Percentiles rank a stretch among this genome's conserved stretches.
Evolutionary conservation across 2,113 vertebrate genomes (phyloP).

Genomic region (Grammatotria lemairii): DNA sequence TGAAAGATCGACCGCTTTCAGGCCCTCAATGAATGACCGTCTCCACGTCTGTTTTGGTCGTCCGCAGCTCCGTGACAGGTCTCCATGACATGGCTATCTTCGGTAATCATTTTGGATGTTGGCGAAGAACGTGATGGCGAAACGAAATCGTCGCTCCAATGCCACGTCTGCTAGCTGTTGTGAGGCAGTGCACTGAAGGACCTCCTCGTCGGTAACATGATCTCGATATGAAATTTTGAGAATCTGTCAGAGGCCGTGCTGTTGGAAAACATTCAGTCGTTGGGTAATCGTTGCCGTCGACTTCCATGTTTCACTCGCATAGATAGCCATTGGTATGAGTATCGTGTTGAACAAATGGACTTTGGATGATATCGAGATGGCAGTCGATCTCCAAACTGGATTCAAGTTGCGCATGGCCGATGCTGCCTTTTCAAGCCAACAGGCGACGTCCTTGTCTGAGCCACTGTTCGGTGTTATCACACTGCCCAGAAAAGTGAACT

Average conservation of each 20-base stretch:
- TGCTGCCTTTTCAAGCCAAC: not conserved
- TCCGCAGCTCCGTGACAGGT: not conserved
- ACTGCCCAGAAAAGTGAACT: not conserved
- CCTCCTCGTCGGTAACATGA: not conserved
- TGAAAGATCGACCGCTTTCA: not conserved
- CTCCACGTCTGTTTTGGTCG: not conserved
- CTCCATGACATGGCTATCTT: not conserved
- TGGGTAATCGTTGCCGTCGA: not conserved
- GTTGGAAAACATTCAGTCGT: not conserved
- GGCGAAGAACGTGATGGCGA: fast-evolving
- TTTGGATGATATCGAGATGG: not conserved
- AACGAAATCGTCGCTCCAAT: not conserved
- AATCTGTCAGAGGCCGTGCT: not conserved
- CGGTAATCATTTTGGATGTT: not conserved
- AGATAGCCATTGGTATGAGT: not conserved
- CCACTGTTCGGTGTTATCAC: not conserved
- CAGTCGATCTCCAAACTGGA: fast-evolving
- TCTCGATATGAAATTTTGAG: not conserved
- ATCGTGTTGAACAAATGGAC: not conserved
- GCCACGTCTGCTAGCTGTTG: not conserved
- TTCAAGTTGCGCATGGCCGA: not conserved
- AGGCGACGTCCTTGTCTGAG: not conserved
- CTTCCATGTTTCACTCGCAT: not conserved
- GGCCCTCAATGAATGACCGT: not conserved
- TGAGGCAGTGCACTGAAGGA: not conserved